Base-by-base conservation (phyloP, 2,113 vertebrate genomes). In the Engystomops pustulosus region DNA sequence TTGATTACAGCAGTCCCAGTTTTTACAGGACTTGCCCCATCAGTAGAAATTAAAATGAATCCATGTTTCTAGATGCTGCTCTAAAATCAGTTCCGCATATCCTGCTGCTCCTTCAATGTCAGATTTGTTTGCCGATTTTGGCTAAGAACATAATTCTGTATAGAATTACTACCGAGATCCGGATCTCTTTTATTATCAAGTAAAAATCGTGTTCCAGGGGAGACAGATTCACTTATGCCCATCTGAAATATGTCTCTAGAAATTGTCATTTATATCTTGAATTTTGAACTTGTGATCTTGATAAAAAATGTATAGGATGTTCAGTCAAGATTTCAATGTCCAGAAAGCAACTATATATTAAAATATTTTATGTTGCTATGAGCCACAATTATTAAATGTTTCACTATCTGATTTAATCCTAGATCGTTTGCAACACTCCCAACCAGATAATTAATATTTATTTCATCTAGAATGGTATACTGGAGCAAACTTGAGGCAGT, bases 401-500 rank as follows among this genome's bases (percentile, higher is more conserved):
- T 87, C 70, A 89, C 76, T 0, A n/a, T n/a, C 69, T 88, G 81
- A 11, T 88, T 88, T 3, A 95, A 88, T 53, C 88, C 80, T 88
- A 94, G 86, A 88, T 94, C 92, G 79, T 88, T 93, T 2, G 89
- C 90, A 72, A 95, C 87, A 85, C 93, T 94, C 85, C 93, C 94
- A 25, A 95, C 90, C 15, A 94, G 69, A 18, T 89, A 92, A 11
- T 93, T 93, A 71, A 90, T 90, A 38, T 84, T 88, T 51, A 92
- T 85, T 84, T 96, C 94, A 87, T 95, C 93, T 25, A 89, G 87
- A 15, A 94, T 88, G 4, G 93, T 93, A 86, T 93, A 95, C 25
- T 81, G 89, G 87, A 95, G 87, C 89, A 93, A 87, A 30, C 27
- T 81, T 27, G 53, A 87, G 53, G 89, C 88, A 15, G 87, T 3